Percentiles rank a stretch among this genome's conserved stretches.
These are phyloP conservation scores for Sphaerophoria rueppellii DNA, from an alignment of 2,888 invertebrate species.

Conservation along the genomic window DNA sequence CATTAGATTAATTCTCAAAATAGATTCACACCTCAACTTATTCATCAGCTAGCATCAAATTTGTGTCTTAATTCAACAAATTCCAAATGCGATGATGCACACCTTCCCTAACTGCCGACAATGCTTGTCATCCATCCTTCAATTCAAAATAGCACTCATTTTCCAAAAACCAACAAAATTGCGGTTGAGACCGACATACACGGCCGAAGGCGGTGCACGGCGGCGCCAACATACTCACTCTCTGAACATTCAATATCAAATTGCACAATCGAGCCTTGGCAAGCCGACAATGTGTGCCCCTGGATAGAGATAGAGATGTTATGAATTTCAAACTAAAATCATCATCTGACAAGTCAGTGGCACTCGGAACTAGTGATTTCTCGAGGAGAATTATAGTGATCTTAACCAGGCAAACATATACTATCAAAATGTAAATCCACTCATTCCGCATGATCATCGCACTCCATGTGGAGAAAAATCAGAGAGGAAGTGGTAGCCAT, in stretches of 20 bases:
- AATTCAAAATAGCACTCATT: constrained; percentile 39
- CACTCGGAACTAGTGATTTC: constrained; percentile 7
- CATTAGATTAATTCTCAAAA: constrained; percentile 53
- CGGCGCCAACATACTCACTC: constrained; percentile 50
- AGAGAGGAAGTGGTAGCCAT: background rate
- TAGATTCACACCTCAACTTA: constrained; percentile 64
- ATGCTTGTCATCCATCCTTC: constrained; percentile 12
- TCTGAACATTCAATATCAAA: constrained; percentile 58
- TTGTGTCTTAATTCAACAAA: constrained; percentile 43
- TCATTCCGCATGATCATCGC: constrained; percentile 50
- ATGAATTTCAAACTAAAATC: constrained; percentile 33
- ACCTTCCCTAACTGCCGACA: constrained; percentile 50
- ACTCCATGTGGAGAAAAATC: constrained; percentile 43
- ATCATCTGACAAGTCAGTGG: constrained; percentile 32
- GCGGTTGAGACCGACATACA: too few species aligned
- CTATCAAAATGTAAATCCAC: constrained; percentile 30
- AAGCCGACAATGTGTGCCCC: constrained; percentile 25
- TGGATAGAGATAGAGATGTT: constrained; percentile 36
- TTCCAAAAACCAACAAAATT: background rate
- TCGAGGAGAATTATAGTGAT: constrained; percentile 50
- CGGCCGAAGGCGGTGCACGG: background rate
- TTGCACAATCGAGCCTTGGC: constrained; percentile 50
- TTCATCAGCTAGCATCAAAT: constrained; percentile 39
- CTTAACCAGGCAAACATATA: constrained; percentile 33
- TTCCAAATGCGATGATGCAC: constrained; percentile 34